Evolutionary conservation across 2,113 vertebrate genomes (phyloP), one percentile per base, ranked within the genome.

Genomic region (Bos indicus): DNA sequence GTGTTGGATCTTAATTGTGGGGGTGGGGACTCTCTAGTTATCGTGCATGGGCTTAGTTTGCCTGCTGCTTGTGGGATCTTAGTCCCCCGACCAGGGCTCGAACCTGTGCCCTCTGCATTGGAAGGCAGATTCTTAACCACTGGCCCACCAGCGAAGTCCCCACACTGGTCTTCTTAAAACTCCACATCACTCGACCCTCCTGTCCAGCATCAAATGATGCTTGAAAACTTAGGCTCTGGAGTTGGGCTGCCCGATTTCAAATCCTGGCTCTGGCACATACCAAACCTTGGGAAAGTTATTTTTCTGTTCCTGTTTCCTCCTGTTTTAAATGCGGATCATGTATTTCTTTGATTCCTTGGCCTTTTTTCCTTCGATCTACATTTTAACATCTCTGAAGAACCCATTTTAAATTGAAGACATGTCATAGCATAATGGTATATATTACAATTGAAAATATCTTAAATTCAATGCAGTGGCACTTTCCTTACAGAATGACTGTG

Each of bases 331-430:
- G 17, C 13, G 33, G 11, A 59, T 77, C 10, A 81, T 36, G 11
- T 57, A 60, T 59, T 74, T 81, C 40, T 86, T 36, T 64, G 33
- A 64, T 52, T 96, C n/a, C 12, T 43, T 80, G 77, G 46, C 2
- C 26, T 85, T 88, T 67, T 54, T 74, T 40, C 51, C 3, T 64
- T 6, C 12, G 52, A 13, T 88, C 82, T 92, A 78, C 30, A 56
- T 97, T 91, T 95, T 78, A 62, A 62, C 59, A 82, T 88, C 64
- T 91, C 62, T 74, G 77, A 95, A 81, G 85, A 94, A 71, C 67
- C 51, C 51, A 67, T 84, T 26, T 92, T 87, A 96, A 90, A 23
- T 25, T 43, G 43, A 67, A 96, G 43, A 51, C 28, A 67, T 36
- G 36, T 67, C 8, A 54, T 56, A 33, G 43, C 59, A 87, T 92